A percentile compares a stretch with the other conserved stretches of the same genome.
These are phyloP conservation scores for Mirounga angustirostris DNA, from an alignment of 2,113 vertebrate genomes.

Conservation along the genomic window DNA sequence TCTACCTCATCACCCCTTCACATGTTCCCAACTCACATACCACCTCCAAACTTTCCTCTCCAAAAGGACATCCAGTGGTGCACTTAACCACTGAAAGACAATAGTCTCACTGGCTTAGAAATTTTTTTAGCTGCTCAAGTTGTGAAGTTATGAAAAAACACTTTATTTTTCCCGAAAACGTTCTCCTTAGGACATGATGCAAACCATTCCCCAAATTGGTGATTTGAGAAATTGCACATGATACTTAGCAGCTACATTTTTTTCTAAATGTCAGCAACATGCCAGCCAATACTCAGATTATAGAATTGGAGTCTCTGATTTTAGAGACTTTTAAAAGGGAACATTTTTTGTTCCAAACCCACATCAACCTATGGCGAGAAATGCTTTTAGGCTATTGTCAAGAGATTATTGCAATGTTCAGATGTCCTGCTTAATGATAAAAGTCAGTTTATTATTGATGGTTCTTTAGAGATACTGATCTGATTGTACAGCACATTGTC, in stretches of 20 bases:
- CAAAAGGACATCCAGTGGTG: not conserved
- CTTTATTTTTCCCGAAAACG: constrained; percentile 56
- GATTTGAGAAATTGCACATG: constrained; percentile 56
- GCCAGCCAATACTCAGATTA: constrained; percentile 38
- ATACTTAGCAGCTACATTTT: constrained; percentile 45
- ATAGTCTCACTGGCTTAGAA: constrained; percentile 23
- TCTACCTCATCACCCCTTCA: not conserved
- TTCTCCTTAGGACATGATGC: constrained; percentile 29
- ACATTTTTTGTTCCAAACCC: not conserved
- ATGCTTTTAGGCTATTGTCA: constrained; percentile 24
- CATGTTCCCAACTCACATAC: not conserved
- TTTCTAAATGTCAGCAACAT: constrained; percentile 63
- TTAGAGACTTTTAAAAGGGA: constrained; percentile 26
- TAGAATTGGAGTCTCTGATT: not conserved
- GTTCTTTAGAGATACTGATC: not conserved
- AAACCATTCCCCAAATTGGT: not conserved
- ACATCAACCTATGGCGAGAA: not conserved
- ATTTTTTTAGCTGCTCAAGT: constrained; percentile 58
- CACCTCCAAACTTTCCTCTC: not conserved
- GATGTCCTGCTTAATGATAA: not conserved
- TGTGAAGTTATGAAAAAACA: constrained; percentile 54
- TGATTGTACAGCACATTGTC: not conserved
- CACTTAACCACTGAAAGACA: constrained; percentile 2
- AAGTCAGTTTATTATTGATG: not conserved
- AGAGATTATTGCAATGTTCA: not conserved